Percentiles rank a stretch among this genome's conserved stretches.
Conservation (phyloP, 2,113 vertebrate genomes). For the Machaerirhynchus nigripectus region DNA sequence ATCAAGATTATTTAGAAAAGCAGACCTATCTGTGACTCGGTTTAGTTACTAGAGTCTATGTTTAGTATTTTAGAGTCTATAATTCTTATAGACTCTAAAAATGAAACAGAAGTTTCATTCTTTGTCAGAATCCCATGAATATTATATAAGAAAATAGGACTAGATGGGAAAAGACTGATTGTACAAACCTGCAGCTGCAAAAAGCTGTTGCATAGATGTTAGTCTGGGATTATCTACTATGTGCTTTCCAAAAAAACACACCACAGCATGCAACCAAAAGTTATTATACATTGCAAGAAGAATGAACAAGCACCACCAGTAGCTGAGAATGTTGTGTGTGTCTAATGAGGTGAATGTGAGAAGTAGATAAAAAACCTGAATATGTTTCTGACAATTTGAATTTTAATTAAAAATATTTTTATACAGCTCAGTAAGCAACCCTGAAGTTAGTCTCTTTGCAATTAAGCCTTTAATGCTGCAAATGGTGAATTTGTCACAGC, state of each 20-base stretch:
- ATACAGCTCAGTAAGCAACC: neutral
- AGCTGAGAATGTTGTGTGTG: neutral
- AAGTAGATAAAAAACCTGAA: neutral
- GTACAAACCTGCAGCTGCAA: neutral
- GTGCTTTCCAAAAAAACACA: neutral
- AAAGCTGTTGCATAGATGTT: neutral
- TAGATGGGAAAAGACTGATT: neutral
- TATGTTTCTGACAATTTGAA: neutral
- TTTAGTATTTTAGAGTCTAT: no score
- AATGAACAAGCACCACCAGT: neutral
- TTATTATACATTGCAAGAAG: neutral
- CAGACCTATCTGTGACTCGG: neutral
- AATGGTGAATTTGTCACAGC: neutral
- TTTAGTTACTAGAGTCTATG: no score
- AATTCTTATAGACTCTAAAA: neutral
- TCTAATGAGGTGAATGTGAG: neutral
- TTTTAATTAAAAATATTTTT: slow-evolving; percentile 10
- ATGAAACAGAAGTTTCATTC: neutral
- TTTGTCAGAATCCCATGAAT: neutral
- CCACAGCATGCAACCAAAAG: neutral
- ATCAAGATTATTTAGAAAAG: neutral
- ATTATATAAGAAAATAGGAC: neutral
- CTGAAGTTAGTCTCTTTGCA: neutral
- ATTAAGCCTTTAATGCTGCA: neutral
- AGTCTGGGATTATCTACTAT: neutral